Conservation (phyloP, 2,888 invertebrate species). For the Heliconius ismenius region DNA sequence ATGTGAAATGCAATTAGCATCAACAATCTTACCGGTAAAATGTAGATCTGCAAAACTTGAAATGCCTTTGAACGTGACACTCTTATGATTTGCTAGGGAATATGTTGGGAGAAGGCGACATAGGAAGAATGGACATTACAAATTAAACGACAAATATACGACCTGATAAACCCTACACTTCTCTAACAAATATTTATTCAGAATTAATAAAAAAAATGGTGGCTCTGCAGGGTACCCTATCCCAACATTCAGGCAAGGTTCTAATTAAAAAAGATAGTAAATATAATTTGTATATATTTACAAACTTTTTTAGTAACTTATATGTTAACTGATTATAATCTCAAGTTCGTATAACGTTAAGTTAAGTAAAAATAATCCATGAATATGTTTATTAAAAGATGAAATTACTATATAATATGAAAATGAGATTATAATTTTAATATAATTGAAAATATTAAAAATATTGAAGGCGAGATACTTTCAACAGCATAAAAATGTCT, state of each 20-base stretch:
- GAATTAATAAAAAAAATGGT: constrained; percentile 45
- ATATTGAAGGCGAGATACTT: neutral
- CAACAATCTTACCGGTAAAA: constrained; percentile 84
- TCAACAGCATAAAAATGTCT: neutral
- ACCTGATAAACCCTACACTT: constrained; percentile 48
- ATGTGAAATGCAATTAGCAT: constrained; percentile 61
- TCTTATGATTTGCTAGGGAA: constrained; percentile 84
- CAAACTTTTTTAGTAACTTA: constrained; percentile 44
- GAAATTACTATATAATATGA: neutral
- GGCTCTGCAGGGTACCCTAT: constrained; percentile 95
- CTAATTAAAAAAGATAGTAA: constrained; percentile 47
- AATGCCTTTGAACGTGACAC: constrained; percentile 80
- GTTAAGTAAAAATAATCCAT: neutral
- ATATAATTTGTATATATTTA: constrained; percentile 67
- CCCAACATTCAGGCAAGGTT: constrained; percentile 97
- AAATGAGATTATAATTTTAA: constrained; percentile 16
- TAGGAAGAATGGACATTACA: constrained; percentile 59
- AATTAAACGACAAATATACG: constrained; percentile 27
- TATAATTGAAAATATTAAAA: neutral
- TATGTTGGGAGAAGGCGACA: constrained; percentile 80
- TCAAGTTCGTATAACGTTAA: constrained; percentile 2
- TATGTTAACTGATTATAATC: constrained; percentile 40
- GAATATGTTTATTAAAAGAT: neutral
- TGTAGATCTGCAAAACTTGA: constrained; percentile 83
- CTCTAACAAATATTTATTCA: constrained; percentile 28